Evolutionary conservation across 92 coral and sea anemone genomes (phyloP), one percentile per base, ranked within the genome.

Genomic region (Porites divaricata): DNA sequence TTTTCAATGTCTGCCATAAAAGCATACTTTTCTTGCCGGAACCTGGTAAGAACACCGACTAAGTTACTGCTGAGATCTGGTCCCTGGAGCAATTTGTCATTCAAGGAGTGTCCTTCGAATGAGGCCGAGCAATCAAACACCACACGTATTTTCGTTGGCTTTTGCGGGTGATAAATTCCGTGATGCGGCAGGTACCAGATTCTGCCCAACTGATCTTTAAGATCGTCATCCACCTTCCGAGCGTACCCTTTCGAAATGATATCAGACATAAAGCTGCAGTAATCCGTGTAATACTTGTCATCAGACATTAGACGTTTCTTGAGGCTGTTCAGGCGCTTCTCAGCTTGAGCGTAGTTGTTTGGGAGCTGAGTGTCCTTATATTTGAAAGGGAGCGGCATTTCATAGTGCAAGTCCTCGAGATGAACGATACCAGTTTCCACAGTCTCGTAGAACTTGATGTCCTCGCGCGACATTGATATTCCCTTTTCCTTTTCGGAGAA

Each of bases 1-100:
- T 77, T 74, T 62, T 92, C 91, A 14, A 92, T 76, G 78, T 89
- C 93, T 9, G 86, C 88, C 89, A 83, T 89, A 63, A 85, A 81
- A 6, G 92, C 90, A 14, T 78, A 77, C 67, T 79, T 89, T 63
- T 84, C 90, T 53, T 92, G 78, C 20, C 91, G 76, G 73, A 89
- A 92, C 50, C 95, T 74, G 67, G 92, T 85, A 28, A 89, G 89
- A 25, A 89, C 91, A 1, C 91, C 90, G 5, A 83, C 21, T 45
- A 87, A 20, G 24, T 72, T 73, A 67, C 86, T 89, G 4, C 88
- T 83, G 17, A 93, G 79, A 74, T 89, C 93, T 10, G 91, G 86
- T 61, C 91, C 91, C 73, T 85, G 88, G 26, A 82, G 83, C 15
- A 88, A 52, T 19, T 78, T 45, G 63, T 77, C 88, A 61, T 88